Evolutionary conservation across 2,888 invertebrate genomes (phyloP), one percentile per base, ranked within the genome.

Genomic region (Lasioglossum zephyrum): DNA sequence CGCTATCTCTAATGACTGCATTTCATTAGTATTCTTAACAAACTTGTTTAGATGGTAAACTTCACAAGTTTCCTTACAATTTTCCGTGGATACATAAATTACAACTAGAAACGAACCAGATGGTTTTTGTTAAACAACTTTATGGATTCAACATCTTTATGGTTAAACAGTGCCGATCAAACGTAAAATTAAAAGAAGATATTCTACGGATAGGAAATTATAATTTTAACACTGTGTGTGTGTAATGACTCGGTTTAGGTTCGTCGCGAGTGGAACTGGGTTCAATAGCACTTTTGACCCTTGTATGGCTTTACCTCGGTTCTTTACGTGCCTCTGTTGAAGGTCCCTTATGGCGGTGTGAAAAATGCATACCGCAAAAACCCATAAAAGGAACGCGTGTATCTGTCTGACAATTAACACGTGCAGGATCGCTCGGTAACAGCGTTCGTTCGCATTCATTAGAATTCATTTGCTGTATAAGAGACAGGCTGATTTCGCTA

Each of bases 381-480:
- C 11, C 39, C 69, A n/a, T 69, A 4, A 22, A 39, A 69, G 39
- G 39, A 69, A 22, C 22, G 1, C 4, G 22, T 11, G 69, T 36
- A 69, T 18, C 3, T n/a, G 41, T 70, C 69, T 26, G 47, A 2
- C 11, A 39, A 77, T 69, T 60, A 66, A 57, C 69, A 73, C 31
- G n/a, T 49, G 22, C 4, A 69, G 22, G 69, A 77, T 73, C 31
- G 13, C 22, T 47, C 53, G n/a, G 13, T 31, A 18, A 22, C 4
- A 31, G 11, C 26, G 2, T 26, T 73, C 60, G 49, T 82, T 82
- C 57, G 41, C 36, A 5, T 41, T 77, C 66, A 69, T 82, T 82
- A 85, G 73, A 60, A 79, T 69, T 57, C 75, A 60, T 85, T 85
- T 73, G 4, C 66, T 13, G 47, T 13, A 31, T 13, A 41, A 5